These are phyloP conservation scores for Cyclopterus lumpus DNA, from an alignment of 2,797 vertebrate genomes.

Conservation along the genomic window DNA sequence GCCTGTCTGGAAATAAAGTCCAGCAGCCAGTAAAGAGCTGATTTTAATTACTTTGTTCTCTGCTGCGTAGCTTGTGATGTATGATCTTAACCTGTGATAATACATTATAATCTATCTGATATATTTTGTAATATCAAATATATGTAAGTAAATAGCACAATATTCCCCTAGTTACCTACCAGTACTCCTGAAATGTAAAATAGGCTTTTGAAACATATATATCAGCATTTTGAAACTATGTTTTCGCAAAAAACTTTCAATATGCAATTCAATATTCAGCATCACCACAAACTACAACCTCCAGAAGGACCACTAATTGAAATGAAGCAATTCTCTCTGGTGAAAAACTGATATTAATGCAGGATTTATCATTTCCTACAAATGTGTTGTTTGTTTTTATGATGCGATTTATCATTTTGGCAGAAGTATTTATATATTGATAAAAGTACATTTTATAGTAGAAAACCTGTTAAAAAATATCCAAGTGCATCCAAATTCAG, in stretches of 20 bases:
- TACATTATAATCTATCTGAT: neutral
- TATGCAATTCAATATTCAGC: no score
- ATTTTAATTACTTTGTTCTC: neutral
- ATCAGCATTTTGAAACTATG: no score
- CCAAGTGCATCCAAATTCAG: neutral
- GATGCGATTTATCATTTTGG: neutral
- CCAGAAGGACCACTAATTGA: neutral
- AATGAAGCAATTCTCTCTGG: neutral
- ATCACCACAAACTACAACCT: no score
- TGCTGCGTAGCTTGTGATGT: neutral
- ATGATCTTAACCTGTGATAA: neutral
- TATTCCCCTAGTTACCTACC: neutral
- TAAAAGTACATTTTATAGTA: neutral
- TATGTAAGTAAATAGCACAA: neutral
- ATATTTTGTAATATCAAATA: neutral
- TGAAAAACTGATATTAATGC: neutral
- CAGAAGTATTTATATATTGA: no score
- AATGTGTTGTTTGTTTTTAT: neutral
- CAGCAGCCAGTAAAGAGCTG: neutral
- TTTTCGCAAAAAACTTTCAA: no score
- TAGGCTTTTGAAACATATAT: no score
- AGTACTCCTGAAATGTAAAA: neutral
- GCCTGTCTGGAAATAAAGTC: conserved; percentile 62
- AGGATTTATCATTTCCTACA: neutral
- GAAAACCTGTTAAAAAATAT: neutral